These are phyloP conservation scores for Indicator maculatus DNA, from an alignment of 2,113 vertebrate genomes.

Conservation along the genomic window DNA sequence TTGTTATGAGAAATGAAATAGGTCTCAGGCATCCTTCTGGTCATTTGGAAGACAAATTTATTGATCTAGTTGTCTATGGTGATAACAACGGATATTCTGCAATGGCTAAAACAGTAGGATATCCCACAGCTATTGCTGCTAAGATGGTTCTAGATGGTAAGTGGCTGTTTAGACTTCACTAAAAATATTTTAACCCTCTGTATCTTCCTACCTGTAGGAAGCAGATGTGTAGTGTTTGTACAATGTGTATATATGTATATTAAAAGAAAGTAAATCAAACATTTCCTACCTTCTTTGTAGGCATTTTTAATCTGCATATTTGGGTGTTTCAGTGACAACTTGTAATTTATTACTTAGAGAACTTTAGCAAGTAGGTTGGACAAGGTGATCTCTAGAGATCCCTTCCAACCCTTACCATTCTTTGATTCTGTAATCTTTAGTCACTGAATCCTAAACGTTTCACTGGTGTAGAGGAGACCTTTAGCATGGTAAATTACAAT, in stretches of 20 bases:
- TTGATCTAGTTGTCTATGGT: constrained; percentile 92
- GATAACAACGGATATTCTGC: constrained; percentile 90
- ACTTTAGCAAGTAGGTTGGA: too few species aligned
- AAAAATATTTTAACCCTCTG: neutral
- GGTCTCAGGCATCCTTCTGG: constrained; percentile 91
- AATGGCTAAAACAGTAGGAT: constrained; percentile 97
- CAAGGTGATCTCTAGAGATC: too few species aligned
- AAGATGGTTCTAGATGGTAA: constrained; percentile 94
- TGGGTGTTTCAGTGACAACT: neutral
- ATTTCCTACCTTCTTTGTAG: too few species aligned
- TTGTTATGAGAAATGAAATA: constrained; percentile 91
- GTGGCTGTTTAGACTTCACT: constrained; percentile 36
- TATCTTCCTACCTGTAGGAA: neutral
- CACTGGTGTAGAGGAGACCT: neutral
- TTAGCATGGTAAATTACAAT: neutral
- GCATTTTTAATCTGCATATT: neutral
- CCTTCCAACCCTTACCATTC: too few species aligned
- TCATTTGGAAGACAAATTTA: constrained; percentile 89
- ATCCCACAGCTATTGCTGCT: constrained; percentile 90
- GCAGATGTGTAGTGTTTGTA: neutral
- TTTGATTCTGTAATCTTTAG: neutral
- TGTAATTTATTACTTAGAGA: neutral
- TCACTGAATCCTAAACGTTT: neutral
- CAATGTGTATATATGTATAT: neutral
- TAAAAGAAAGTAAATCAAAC: too few species aligned